Evolutionary conservation across 2,113 vertebrate species (phyloP).

Genomic region (Pterocles burchelli): DNA sequence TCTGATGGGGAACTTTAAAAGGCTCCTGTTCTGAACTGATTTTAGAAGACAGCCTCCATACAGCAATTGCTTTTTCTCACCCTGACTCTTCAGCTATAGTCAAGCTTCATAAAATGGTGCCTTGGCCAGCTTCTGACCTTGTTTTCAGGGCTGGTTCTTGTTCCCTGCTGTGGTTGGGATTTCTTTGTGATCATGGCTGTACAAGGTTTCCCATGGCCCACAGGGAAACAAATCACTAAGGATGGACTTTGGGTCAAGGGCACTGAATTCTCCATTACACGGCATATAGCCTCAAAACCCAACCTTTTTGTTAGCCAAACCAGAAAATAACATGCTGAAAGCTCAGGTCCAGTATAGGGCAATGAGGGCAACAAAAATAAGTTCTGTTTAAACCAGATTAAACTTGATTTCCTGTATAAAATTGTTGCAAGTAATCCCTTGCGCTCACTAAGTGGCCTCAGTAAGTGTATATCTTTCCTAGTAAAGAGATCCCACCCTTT

Average conservation of each 20-base stretch:
- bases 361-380: background rate
- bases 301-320: background rate
- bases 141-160: background rate
- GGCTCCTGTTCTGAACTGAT: background rate
- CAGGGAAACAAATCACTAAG: background rate
- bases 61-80: background rate
- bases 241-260: background rate
- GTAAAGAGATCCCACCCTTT: background rate
- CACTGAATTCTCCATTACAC: background rate
- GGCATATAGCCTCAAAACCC: fast-evolving
- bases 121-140: background rate
- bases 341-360: background rate
- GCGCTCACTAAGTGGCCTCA: background rate
- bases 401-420: background rate
- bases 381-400: background rate
- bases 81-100: background rate
- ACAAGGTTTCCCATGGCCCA: background rate
- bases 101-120: background rate
- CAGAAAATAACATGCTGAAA: background rate
- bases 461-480: background rate
- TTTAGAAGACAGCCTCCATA: background rate
- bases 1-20: background rate
- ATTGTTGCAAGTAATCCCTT: background rate
- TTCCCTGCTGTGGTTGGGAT: background rate
- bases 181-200: background rate